Base-by-base conservation (phyloP, 1,140 invertebrate genomes). In the Heliothis virescens region DNA sequence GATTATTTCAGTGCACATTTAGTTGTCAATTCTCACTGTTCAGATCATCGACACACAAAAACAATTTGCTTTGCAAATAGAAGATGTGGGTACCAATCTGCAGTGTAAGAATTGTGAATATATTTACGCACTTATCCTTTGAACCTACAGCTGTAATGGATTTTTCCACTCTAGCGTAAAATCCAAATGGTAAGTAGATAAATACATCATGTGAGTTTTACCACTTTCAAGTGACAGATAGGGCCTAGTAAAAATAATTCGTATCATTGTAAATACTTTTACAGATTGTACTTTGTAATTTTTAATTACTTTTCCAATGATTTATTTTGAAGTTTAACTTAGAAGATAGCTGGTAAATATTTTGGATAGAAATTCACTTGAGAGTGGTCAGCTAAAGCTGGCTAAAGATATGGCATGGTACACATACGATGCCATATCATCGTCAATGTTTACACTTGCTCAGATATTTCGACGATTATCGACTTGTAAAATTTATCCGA, bases 1-100 rank as follows among this genome's bases (percentile, higher is more conserved):
- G 5, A 69, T 67, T 21, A 21, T 71, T 60, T 62, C 72, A 62
- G 55, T 75, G 57, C n/a, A 60, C 50, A 75, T 60, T 47, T 34
- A 50, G 57, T 62, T 62, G 16, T 10, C 12, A 60, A 16, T 74
- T 53, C 67, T 52, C 63, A 67, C 41, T 55, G 67, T n/a, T 26
- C 13, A n/a, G 48, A 53, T 50, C 29, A 69, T 50, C 13, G 12
- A 3, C 34, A 57, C 21, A 72, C 52, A 57, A 57, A 57, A 21
- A 21, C 29, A 41, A 74, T 50, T 57, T 21, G 34, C 34, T 74
- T 21, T 16, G n/a, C 41, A 60, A 60, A 60, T 59, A 41, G 41
- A 26, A 50, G 15, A 48, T 60, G 15, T 21, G 53, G 13, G 50
- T 15, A 13, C 13, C 15, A 74, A 74, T 29, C 18, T n/a, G 21